These are phyloP conservation scores for Psilopogon haemacephalus DNA, from an alignment of 2,113 vertebrate species.

Conservation along the genomic window DNA sequence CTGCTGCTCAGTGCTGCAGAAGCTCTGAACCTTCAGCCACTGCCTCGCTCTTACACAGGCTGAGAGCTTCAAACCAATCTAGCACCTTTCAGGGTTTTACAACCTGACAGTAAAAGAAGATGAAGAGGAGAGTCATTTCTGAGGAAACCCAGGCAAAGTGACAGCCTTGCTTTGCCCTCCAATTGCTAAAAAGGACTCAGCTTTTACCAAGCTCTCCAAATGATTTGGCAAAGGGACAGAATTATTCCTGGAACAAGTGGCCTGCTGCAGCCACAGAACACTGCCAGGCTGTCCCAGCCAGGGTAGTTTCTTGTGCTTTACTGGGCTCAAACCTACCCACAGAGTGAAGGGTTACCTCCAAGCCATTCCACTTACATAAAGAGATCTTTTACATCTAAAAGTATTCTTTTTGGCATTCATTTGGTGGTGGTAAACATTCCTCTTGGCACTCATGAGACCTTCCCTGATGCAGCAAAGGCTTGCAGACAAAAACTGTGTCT, in stretches of 20 bases:
- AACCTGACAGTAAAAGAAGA: neutral
- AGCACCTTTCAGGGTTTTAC: neutral
- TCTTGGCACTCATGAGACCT: neutral
- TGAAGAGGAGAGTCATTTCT: neutral
- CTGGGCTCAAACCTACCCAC: neutral
- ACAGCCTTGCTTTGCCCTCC: neutral
- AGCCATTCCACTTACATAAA: constrained; percentile 2
- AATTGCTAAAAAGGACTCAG: neutral
- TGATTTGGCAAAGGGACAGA: neutral
- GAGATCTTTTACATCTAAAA: constrained; percentile 25
- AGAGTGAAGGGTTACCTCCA: neutral
- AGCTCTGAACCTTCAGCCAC: constrained; percentile 42
- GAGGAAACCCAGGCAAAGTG: neutral
- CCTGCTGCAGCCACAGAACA: neutral
- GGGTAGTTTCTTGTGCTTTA: neutral
- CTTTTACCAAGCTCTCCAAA: neutral
- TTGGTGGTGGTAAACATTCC: neutral
- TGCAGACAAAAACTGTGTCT: neutral
- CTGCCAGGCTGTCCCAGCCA: neutral
- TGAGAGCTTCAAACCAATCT: neutral
- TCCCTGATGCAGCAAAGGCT: neutral
- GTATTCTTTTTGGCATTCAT: neutral
- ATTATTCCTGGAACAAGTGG: neutral
- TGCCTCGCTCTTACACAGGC: neutral
- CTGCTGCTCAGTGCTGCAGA: neutral